phyloP scores from a whole-genome alignment of 2,888 invertebrate species.

The Phortica okadai region DNA sequence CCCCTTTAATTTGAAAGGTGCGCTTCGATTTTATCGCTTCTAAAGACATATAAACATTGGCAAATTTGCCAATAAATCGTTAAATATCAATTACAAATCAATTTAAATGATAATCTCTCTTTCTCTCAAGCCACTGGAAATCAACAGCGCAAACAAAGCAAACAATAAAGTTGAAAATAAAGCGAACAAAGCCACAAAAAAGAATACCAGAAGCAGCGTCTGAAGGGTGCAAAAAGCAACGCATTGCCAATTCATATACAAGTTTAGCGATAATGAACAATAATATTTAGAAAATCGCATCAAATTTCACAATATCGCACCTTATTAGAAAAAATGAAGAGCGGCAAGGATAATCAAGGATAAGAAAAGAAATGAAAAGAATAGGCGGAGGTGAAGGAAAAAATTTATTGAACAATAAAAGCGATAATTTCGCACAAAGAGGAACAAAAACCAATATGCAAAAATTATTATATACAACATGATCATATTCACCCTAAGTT shows the following conservation, averaged over 20 bases:
- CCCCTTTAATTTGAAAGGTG: conserved; percentile 44
- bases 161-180: conserved; percentile 33
- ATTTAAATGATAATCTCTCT: conserved; percentile 55
- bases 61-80: conserved; percentile 53
- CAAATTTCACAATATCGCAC: conserved; percentile 70
- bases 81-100: conserved; percentile 62
- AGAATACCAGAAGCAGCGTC: conserved; percentile 15
- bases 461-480: conserved; percentile 37
- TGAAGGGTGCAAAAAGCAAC: conserved; percentile 55
- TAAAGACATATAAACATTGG: conserved; percentile 38
- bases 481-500: too few relatives aligned
- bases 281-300: conserved; percentile 61
- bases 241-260: conserved; percentile 1
- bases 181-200: conserved; percentile 45
- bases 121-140: conserved; percentile 8
- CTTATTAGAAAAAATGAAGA: conserved; percentile 60
- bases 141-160: conserved; percentile 32
- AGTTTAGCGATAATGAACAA: conserved; percentile 41
- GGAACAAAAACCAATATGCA: conserved; percentile 50
- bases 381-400: background rate
- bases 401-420: conserved; percentile 5
- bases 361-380: background rate
- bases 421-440: conserved; percentile 37
- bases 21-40: background rate
- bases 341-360: background rate